Conservation (phyloP, 2,113 vertebrate species). For the Atractosteus spatula region DNA sequence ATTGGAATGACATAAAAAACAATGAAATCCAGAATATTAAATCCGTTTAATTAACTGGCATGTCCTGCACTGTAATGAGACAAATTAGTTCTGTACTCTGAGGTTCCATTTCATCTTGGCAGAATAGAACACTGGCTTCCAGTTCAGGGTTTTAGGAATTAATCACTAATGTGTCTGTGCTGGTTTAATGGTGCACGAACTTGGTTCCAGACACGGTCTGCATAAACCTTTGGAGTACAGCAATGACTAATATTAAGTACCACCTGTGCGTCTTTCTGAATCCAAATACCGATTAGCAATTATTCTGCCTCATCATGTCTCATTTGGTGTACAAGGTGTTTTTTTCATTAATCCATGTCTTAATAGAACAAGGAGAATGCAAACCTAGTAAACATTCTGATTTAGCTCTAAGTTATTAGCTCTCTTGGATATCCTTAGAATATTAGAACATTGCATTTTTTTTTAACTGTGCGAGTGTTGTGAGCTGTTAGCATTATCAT, state of each 20-base stretch:
- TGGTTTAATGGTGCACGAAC: too few species aligned
- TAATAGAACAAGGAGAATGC: background rate
- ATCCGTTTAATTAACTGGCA: too few species aligned
- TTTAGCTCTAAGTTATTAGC: background rate
- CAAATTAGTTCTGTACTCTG: too few species aligned
- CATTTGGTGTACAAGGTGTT: constrained; percentile 11
- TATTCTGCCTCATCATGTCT: constrained; percentile 7
- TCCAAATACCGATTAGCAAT: constrained; percentile 1
- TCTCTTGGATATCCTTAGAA: constrained; percentile 17
- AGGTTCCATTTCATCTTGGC: too few species aligned
- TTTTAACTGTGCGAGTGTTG: background rate
- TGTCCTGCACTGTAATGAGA: too few species aligned
- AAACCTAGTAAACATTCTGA: constrained; percentile 2
- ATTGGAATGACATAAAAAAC: too few species aligned
- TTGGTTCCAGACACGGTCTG: background rate
- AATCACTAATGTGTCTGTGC: too few species aligned
- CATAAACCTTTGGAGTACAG: too few species aligned
- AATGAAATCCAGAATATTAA: too few species aligned
- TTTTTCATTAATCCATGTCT: background rate
- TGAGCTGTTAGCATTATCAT: constrained; percentile 7
- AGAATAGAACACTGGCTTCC: too few species aligned
- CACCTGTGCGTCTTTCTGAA: background rate
- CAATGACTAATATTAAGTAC: background rate
- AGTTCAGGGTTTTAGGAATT: too few species aligned
- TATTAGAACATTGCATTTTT: background rate